These are phyloP conservation scores for Scalopus aquaticus DNA, from an alignment of 2,113 vertebrate species.

Conservation along the genomic window DNA sequence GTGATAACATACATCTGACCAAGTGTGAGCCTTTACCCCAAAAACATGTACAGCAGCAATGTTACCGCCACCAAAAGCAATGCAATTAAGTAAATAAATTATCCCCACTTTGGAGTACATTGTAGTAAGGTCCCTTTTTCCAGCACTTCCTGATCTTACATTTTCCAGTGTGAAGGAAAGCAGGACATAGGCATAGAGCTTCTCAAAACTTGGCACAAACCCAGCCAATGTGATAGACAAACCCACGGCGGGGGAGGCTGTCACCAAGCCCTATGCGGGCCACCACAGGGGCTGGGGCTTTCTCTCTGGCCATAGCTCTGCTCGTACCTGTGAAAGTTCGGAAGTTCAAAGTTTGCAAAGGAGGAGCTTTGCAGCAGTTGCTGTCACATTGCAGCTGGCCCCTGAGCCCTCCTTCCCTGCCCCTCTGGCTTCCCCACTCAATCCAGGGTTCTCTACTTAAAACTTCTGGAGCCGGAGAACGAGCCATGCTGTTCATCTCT, in stretches of 20 bases:
- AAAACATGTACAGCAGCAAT: no score
- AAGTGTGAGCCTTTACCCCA: no score
- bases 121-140: not conserved
- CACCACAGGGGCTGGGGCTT: accelerated
- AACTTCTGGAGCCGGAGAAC: conserved; percentile 73
- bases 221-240: no score
- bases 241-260: accelerated
- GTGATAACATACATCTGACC: no score
- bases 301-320: not conserved
- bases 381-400: conserved; percentile 78
- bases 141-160: not conserved
- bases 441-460: conserved; percentile 74
- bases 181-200: not conserved
- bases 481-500: accelerated
- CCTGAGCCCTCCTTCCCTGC: conserved; percentile 74
- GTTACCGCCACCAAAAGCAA: no score
- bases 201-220: not conserved
- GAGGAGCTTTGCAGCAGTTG: conserved; percentile 28
- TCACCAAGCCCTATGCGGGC: accelerated
- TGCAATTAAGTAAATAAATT: no score
- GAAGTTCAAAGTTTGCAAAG: not conserved
- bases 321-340: not conserved
- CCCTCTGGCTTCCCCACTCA: conserved; percentile 80
- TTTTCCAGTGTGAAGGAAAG: not conserved
- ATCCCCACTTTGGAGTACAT: not conserved